Percentiles rank a stretch among this genome's conserved stretches.
These are phyloP conservation scores for Mus pahari DNA, from an alignment of 2,113 vertebrate species.

Conservation along the genomic window DNA sequence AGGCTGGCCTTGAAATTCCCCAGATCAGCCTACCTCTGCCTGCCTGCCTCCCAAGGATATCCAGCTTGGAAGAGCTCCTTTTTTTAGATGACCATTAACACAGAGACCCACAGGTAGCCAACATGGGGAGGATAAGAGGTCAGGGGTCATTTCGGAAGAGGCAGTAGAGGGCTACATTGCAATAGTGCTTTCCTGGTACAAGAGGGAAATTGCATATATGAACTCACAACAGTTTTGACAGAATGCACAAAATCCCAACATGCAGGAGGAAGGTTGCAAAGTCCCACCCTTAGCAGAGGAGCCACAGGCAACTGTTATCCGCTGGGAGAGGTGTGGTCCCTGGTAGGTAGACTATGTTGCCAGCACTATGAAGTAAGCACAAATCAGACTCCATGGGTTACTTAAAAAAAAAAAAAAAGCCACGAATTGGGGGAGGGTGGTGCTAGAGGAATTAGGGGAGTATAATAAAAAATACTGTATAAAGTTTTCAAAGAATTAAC, in stretches of 20 bases:
- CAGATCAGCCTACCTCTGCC: not conserved
- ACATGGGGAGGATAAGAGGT: not conserved
- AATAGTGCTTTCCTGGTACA: not conserved
- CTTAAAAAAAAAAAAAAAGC: not conserved
- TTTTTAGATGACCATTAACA: not conserved
- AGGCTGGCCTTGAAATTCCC: not conserved
- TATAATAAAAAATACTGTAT: not conserved
- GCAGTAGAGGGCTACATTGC: not conserved
- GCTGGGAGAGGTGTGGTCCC: not conserved
- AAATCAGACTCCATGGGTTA: not conserved
- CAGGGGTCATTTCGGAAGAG: not conserved
- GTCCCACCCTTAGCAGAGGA: not conserved
- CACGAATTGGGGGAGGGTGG: not conserved
- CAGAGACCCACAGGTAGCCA: not conserved
- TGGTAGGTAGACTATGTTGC: not conserved
- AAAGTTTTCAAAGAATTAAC: not conserved
- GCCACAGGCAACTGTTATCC: not conserved
- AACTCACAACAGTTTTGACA: not conserved
- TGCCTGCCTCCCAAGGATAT: not conserved
- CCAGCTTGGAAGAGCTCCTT: not conserved
- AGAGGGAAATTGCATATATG: not conserved
- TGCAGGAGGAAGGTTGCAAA: not conserved
- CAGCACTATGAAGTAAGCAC: not conserved
- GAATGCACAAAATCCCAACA: not conserved
- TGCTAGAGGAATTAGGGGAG: not conserved